Evolutionary conservation across 2,113 vertebrate genomes (phyloP).

Genomic region (Dendropsophus ebraccatus): DNA sequence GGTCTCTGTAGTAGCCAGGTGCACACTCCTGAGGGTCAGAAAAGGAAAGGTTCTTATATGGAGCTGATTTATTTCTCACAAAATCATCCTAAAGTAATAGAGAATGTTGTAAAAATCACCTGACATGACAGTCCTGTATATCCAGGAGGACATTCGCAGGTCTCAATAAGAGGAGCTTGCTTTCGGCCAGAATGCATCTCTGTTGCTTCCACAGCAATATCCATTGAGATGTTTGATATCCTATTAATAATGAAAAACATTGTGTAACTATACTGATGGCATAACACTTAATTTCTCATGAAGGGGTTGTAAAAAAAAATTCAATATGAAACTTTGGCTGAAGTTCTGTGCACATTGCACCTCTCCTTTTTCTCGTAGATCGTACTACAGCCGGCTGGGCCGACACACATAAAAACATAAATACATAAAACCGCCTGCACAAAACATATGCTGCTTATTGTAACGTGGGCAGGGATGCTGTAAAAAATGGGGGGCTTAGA

Average conservation of each 20-base stretch:
- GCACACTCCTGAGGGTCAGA: constrained; percentile 79
- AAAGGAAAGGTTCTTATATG: not conserved
- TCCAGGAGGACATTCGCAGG: constrained; percentile 85
- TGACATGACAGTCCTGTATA: constrained; percentile 91
- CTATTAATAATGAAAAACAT: constrained; percentile 66
- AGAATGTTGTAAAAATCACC: constrained; percentile 71
- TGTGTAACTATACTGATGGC: too few relatives aligned
- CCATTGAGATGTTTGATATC: constrained; percentile 90
- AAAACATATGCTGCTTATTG: too few relatives aligned
- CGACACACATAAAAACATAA: too few relatives aligned
- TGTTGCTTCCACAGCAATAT: constrained; percentile 76
- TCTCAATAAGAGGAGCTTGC: constrained; percentile 79
- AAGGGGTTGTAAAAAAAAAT: too few relatives aligned
- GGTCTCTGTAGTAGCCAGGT: constrained; percentile 80
- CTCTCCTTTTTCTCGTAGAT: too few relatives aligned
- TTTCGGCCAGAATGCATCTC: constrained; percentile 61
- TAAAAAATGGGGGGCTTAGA: too few relatives aligned
- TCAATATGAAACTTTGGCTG: not conserved
- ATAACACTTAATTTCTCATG: too few relatives aligned
- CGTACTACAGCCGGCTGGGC: not conserved
- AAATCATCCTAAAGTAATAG: not conserved
- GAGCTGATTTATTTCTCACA: not conserved
- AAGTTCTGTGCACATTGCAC: too few relatives aligned
- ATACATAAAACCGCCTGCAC: too few relatives aligned
- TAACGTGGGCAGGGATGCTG: too few relatives aligned